Evolutionary conservation across 2,113 vertebrate species (phyloP).

Genomic region (Chamaetylas fuelleborni): DNA sequence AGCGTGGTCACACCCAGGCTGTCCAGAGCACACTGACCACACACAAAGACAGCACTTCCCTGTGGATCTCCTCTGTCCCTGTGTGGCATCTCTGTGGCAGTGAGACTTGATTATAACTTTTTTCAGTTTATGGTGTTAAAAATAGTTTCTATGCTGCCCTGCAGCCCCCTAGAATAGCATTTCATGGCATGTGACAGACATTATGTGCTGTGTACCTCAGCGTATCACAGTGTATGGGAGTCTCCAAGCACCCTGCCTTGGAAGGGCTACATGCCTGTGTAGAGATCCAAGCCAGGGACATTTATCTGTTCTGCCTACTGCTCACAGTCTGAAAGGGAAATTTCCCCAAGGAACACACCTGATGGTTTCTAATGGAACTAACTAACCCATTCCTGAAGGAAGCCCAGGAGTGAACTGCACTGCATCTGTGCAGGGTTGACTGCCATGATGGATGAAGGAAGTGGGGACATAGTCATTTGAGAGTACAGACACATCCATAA

Average conservation of each 20-base stretch:
- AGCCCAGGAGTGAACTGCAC: background rate
- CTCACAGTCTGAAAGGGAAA: background rate
- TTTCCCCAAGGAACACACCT: background rate
- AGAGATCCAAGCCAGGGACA: background rate
- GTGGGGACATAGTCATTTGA: background rate
- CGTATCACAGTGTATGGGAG: fast-evolving
- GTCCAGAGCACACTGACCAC: background rate
- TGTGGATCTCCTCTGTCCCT: background rate
- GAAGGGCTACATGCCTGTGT: background rate
- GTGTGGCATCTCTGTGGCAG: background rate
- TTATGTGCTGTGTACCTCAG: too few species aligned
- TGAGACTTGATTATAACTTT: background rate
- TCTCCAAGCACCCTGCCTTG: background rate
- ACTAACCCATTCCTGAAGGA: background rate
- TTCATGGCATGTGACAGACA: background rate
- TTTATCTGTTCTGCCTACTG: background rate
- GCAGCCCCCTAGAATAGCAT: background rate
- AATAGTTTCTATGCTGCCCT: background rate
- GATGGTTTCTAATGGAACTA: background rate
- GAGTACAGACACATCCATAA: background rate
- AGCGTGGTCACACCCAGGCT: background rate
- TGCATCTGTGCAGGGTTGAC: background rate
- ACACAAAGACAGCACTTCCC: background rate
- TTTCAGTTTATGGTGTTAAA: background rate
- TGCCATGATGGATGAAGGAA: background rate